Evolutionary conservation across 2,797 vertebrate species (phyloP), one percentile per base, ranked within the genome.

Genomic region (Antennarius maculatus): DNA sequence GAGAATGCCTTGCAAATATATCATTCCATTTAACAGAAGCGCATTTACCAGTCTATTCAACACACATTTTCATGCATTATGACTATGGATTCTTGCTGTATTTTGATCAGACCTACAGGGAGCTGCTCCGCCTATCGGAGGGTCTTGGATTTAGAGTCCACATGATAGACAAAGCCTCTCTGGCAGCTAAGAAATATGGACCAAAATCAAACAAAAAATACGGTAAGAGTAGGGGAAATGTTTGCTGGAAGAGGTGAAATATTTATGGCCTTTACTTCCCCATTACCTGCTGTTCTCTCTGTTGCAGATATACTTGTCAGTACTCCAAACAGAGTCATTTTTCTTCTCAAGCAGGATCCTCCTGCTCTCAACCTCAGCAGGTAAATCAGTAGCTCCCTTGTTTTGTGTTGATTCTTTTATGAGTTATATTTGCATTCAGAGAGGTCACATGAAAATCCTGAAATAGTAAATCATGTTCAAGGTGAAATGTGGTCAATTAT

Each of bases 281-380:
- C 3, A 43, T 50, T 23, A 18, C 11, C 54, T 29, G 15, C 18
- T 16, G 0, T 4, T 72, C 77, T 74, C 27, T 54, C 17, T 64
- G 9, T 15, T 62, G 0, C 31, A 98, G 97, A 99, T 80, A 94
- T 99, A 29, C 91, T 99, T n/a, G 96, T 99, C 77, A 97, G 95
- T 11, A 99, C 97, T 66, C 97, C 97, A 2, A 98, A 99, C 91
- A 94, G 97, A 86, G 90, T 99, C 1, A 92, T 99, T 84, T 97
- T 94, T 86, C 93, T 99, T 59, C 91, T 99, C 76, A 95, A 96
- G 15, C 95, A 96, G 86, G 96, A 99, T 66, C 96, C 97, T 77
- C 96, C 97, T 47, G 95, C 92, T 42, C 86, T 99, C 52, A 93
- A 97, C 81, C 86, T 99, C 76, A 95, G 93, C 93, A 94, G 94